Evolutionary conservation across 1,140 invertebrate genomes (phyloP).

Genomic region (Trichonephila clavata): DNA sequence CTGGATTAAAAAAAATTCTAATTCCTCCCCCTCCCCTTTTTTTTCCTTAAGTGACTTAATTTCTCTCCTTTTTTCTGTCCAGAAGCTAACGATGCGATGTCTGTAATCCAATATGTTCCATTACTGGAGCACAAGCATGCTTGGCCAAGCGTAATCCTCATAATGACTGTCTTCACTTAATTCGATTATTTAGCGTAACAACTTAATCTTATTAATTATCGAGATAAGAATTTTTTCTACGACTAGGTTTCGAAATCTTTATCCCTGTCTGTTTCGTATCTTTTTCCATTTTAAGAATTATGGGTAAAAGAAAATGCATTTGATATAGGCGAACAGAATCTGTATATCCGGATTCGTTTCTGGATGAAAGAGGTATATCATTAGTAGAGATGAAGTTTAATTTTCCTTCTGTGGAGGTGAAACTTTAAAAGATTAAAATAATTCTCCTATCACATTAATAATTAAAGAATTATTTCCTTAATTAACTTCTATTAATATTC

Average conservation of each 20-base stretch:
- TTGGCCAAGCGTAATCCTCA: background rate
- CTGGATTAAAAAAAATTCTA: background rate
- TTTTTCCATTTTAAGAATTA: background rate
- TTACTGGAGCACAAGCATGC: background rate
- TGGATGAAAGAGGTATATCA: too few relatives aligned
- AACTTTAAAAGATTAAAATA: too few relatives aligned
- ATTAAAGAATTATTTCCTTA: too few relatives aligned
- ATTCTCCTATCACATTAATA: too few relatives aligned
- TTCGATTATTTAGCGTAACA: slow-evolving; percentile 4
- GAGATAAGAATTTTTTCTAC: background rate
- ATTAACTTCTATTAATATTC: too few relatives aligned
- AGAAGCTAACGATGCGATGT: background rate
- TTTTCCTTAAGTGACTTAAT: background rate
- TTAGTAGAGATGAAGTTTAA: too few relatives aligned
- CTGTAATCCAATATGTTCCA: background rate
- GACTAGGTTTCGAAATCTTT: background rate
- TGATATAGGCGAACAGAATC: too few relatives aligned
- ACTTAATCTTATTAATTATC: background rate
- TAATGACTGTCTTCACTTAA: slow-evolving; percentile 1
- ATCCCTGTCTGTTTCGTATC: background rate
- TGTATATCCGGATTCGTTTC: too few relatives aligned
- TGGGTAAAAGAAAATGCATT: too few relatives aligned
- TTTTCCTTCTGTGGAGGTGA: too few relatives aligned
- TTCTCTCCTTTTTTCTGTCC: background rate
- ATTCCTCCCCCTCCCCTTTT: background rate